Evolutionary conservation across 1,140 invertebrate genomes (phyloP).

Genomic region (Drosophila parabipectinata): DNA sequence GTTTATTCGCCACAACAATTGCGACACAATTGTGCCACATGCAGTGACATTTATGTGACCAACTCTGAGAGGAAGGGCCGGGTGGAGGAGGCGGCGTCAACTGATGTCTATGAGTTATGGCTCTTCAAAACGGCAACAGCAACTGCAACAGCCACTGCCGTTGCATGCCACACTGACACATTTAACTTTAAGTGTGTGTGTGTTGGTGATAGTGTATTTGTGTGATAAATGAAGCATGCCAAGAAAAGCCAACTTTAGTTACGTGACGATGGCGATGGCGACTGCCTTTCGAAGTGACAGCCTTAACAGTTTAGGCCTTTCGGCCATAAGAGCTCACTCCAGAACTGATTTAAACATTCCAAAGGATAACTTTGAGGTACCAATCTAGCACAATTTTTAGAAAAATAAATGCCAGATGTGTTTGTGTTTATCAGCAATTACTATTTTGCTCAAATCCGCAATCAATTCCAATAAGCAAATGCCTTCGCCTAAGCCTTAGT

Average conservation of each 20-base stretch:
- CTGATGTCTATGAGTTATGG: constrained; percentile 70
- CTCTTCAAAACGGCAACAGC: constrained; percentile 50
- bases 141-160: constrained; percentile 15
- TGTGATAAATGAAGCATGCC: constrained; percentile 63
- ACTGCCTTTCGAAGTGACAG: constrained; percentile 11
- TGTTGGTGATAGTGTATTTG: neutral
- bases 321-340: neutral
- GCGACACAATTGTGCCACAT: constrained; percentile 74
- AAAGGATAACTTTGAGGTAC: too few species aligned
- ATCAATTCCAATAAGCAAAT: neutral
- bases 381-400: too few species aligned
- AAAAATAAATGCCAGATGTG: neutral
- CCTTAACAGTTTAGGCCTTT: constrained; percentile 15
- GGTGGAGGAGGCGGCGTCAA: constrained; percentile 19
- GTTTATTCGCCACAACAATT: constrained; percentile 59
- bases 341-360: neutral
- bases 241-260: constrained; percentile 39
- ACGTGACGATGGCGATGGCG: constrained; percentile 22
- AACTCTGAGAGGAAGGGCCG: constrained; percentile 32
- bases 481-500: constrained; percentile 6
- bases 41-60: constrained; percentile 74
- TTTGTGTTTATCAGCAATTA: neutral
- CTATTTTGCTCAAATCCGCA: neutral
- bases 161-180: constrained; percentile 50
- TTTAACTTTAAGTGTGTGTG: constrained; percentile 40